phyloP scores from a whole-genome alignment of 2,797 vertebrate species.

The Etheostoma perlongum region DNA sequence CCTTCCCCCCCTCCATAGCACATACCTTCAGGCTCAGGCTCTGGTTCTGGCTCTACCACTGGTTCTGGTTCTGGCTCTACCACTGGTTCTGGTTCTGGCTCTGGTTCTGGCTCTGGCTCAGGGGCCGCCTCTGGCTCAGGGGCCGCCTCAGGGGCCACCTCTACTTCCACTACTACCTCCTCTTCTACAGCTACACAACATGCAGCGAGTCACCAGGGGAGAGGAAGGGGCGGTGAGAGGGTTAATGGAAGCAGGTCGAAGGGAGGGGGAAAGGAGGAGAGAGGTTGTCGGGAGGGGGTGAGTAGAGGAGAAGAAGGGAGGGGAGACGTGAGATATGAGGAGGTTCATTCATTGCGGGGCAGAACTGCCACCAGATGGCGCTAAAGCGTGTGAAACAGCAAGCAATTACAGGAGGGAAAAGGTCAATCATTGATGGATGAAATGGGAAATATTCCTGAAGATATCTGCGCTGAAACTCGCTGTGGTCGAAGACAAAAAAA shows the following conservation, averaged over 20 bases:
- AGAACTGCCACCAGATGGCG: slow-evolving; percentile 58
- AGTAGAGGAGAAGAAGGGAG: slow-evolving; percentile 24
- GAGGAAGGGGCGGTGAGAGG: slow-evolving; percentile 76
- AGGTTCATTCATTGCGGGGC: slow-evolving; percentile 28
- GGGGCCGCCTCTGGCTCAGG: slow-evolving; percentile 73
- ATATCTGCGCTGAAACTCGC: slow-evolving; percentile 28
- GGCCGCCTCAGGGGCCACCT: slow-evolving; percentile 86
- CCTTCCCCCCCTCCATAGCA: slow-evolving; percentile 74
- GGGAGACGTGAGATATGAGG: slow-evolving; percentile 38
- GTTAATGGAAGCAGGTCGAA: slow-evolving; percentile 72
- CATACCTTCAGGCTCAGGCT: slow-evolving; percentile 85
- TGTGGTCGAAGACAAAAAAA: slow-evolving; percentile 17
- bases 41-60: slow-evolving; percentile 49
- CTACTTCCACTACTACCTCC: slow-evolving; percentile 84
- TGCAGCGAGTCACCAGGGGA: slow-evolving; percentile 81
- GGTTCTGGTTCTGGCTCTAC: slow-evolving; percentile 61
- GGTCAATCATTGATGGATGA: slow-evolving; percentile 58
- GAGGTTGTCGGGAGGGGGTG: neutral
- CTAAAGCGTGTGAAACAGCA: slow-evolving; percentile 65
- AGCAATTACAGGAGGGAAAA: slow-evolving; percentile 61
- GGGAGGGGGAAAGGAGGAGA: slow-evolving; percentile 13
- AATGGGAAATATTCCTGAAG: slow-evolving; percentile 25
- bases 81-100: slow-evolving; percentile 66
- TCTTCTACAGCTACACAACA: slow-evolving; percentile 83
- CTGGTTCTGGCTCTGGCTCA: slow-evolving; percentile 71